Conservation (phyloP, 2,888 invertebrate genomes). For the Idaea biselata region DNA sequence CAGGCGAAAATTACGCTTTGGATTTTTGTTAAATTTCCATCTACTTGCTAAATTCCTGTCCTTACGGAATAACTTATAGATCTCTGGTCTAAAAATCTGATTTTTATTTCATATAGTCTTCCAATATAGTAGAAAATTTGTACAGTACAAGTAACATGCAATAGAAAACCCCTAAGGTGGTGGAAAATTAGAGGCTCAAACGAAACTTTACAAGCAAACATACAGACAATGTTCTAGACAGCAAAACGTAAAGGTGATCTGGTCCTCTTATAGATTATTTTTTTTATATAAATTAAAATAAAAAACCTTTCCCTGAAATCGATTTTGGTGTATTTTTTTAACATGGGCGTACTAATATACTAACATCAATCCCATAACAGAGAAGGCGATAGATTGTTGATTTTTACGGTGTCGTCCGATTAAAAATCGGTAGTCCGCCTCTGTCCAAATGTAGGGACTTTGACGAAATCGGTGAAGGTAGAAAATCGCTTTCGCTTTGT, state of each 20-base stretch:
- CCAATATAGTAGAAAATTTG: slow-evolving; percentile 25
- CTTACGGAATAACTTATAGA: neutral
- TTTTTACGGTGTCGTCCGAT: neutral
- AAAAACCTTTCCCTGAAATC: slow-evolving; percentile 80
- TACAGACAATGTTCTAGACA: slow-evolving; percentile 31
- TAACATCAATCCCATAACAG: slow-evolving; percentile 47
- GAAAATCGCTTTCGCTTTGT: slow-evolving; percentile 3
- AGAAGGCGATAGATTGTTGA: neutral
- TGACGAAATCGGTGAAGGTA: neutral
- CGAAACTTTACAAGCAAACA: slow-evolving; percentile 16
- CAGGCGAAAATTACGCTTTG: too few species aligned
- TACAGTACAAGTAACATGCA: slow-evolving; percentile 43
- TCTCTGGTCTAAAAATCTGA: neutral
- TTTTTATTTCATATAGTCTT: neutral
- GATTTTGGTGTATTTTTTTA: slow-evolving; percentile 78
- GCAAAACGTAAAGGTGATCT: slow-evolving; percentile 62
- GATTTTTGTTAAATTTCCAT: too few species aligned
- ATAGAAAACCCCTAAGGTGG: slow-evolving; percentile 30
- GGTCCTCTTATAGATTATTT: slow-evolving; percentile 68
- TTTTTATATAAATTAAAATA: slow-evolving; percentile 75
- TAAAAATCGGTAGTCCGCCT: neutral
- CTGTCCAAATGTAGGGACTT: neutral
- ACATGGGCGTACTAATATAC: slow-evolving; percentile 79
- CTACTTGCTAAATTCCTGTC: too few species aligned
- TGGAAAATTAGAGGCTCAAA: slow-evolving; percentile 21